Base-by-base conservation (phyloP, 2,888 invertebrate species). In the Cheilosia scutellata region DNA sequence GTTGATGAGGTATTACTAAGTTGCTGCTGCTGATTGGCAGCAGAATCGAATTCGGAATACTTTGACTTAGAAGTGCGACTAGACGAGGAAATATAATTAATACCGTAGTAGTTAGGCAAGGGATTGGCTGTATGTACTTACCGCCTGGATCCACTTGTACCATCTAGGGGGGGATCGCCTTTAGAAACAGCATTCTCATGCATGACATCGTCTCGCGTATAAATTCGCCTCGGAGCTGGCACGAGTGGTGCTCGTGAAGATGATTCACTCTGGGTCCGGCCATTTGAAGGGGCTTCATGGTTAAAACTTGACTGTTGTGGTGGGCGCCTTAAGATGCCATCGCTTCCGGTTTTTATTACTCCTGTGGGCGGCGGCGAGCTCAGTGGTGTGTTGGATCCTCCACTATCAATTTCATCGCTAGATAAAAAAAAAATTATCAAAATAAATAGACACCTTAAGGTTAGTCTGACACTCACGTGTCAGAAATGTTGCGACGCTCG, bases 131-230 rank as follows among this genome's bases (percentile, higher is more conserved):
- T 37, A 6, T 27, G 5, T 37, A 6, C 42, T 66, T 71, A 80
- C 80, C 86, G 76, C 7, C 76, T 79, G 20, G 68, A 55, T 60
- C 79, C 71, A 63, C 60, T 75, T 33, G 72, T 70, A 16, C 74
- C 33, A 49, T 87, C 88, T 6, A 87, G 80, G 29, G 88, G 87
- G 2, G 87, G 77, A n/a, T 95, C 95, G 1, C 95, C 95, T 53
- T 95, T 95, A 60, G 95, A 95, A 42, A 95, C 95, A 9, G 95
- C 95, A 42, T 94, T 94, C 88, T 95, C 95, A 91, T 96, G 96
- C 58, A 96, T 93, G 92, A 95, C 96, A 90, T 96, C 95, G 90
- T 96, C 96, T 20, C 96, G 93, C 1, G 95, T 95, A 94, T 95
- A 96, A 70, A 95, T 66, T 5, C 88, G 78, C 40, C 87, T 77